Evolutionary conservation across 1,140 invertebrate species (phyloP).

Genomic region (Ladona fulva): DNA sequence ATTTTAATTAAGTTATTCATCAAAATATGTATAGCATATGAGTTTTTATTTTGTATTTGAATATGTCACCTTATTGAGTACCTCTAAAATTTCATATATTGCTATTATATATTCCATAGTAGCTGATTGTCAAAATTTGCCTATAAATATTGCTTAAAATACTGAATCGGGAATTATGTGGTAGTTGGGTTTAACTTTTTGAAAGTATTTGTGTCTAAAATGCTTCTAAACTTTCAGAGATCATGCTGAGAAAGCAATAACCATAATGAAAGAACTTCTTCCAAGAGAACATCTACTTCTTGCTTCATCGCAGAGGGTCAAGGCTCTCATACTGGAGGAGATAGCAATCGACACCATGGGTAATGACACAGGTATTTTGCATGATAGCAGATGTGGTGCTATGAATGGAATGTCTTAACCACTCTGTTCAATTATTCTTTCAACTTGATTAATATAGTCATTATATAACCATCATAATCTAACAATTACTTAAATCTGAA

Average conservation of each 20-base stretch:
- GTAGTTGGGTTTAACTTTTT: background rate
- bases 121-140: too few relatives aligned
- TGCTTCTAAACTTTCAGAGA: slow-evolving; percentile 39
- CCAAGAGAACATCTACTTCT: slow-evolving; percentile 73
- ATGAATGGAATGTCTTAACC: too few relatives aligned
- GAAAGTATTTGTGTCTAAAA: too few relatives aligned
- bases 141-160: slow-evolving; percentile 12
- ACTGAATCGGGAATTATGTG: background rate
- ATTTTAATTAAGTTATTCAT: too few relatives aligned
- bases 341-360: slow-evolving; percentile 68
- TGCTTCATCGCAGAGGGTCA: slow-evolving; percentile 79
- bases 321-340: slow-evolving; percentile 86
- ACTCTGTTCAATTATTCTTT: background rate
- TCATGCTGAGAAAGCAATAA: slow-evolving; percentile 73
- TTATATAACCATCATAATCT: background rate
- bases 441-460: background rate
- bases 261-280: slow-evolving; percentile 67
- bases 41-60: too few relatives aligned
- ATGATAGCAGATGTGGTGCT: background rate
- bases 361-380: slow-evolving; percentile 1
- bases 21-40: too few relatives aligned
- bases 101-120: too few relatives aligned
- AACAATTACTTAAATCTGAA: too few relatives aligned
- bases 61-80: too few relatives aligned
- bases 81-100: too few relatives aligned